A percentile compares a stretch with the other conserved stretches of the same genome.
These are phyloP conservation scores for Mixornis gularis DNA, from an alignment of 2,113 vertebrate genomes.

Conservation along the genomic window DNA sequence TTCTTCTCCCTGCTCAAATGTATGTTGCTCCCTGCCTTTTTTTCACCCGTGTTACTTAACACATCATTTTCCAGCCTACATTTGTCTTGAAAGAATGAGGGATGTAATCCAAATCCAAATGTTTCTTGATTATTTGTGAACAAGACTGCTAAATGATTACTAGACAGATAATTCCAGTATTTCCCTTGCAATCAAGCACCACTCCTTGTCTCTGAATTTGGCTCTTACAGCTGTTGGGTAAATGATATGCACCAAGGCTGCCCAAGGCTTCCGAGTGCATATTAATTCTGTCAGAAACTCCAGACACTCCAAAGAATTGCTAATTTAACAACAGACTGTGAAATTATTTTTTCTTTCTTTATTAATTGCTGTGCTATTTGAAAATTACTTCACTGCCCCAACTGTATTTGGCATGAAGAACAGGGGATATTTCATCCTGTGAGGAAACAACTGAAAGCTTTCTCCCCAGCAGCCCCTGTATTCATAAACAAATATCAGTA, in stretches of 20 bases:
- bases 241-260: neutral
- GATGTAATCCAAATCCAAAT: constrained; percentile 20
- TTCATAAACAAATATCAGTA: constrained; percentile 1
- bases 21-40: neutral
- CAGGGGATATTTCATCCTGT: neutral
- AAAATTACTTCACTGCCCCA: neutral
- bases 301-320: constrained; percentile 32
- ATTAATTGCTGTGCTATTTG: constrained; percentile 38
- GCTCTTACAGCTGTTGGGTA: constrained; percentile 3
- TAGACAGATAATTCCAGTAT: constrained; percentile 2
- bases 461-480: neutral
- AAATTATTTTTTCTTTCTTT: constrained; percentile 54
- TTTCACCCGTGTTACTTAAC: neutral
- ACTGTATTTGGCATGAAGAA: neutral
- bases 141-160: neutral
- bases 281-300: constrained; percentile 43
- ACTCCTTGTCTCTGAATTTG: neutral
- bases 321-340: constrained; percentile 55
- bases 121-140: constrained; percentile 33
- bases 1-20: neutral
- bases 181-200: neutral
- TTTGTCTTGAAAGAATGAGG: neutral
- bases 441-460: constrained; percentile 20
- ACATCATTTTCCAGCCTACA: neutral
- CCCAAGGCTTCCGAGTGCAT: constrained; percentile 5